Evolutionary conservation across 2,888 invertebrate genomes (phyloP).

Genomic region (Heliconius erato): DNA sequence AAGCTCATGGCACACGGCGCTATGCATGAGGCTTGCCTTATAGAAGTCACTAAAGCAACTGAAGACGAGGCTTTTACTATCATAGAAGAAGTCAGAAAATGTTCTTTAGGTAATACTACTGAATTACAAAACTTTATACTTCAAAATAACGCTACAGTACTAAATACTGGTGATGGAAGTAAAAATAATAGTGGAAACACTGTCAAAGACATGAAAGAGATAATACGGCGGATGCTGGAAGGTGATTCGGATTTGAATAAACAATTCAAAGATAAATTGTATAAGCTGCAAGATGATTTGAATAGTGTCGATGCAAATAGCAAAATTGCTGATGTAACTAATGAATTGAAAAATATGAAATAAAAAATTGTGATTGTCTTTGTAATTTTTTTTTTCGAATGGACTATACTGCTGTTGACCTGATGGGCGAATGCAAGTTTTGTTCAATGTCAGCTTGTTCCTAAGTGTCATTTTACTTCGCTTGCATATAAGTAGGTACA

Average conservation of each 20-base stretch:
- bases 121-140: constrained; percentile 60
- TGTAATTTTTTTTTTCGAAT: background rate
- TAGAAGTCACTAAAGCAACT: constrained; percentile 75
- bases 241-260: constrained; percentile 61
- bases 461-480: too few relatives aligned
- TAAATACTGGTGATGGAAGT: constrained; percentile 58
- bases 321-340: constrained; percentile 50
- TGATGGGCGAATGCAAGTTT: too few relatives aligned
- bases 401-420: too few relatives aligned
- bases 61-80: constrained; percentile 75
- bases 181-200: constrained; percentile 49
- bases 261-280: constrained; percentile 63
- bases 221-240: constrained; percentile 67
- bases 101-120: constrained; percentile 63
- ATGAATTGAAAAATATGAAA: constrained; percentile 41
- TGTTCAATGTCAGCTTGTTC: too few relatives aligned
- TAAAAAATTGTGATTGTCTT: constrained; percentile 3
- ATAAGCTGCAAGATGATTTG: constrained; percentile 61
- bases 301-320: constrained; percentile 57
- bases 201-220: constrained; percentile 62
- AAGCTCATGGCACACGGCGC: constrained; percentile 81
- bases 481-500: too few relatives aligned
- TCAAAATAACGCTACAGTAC: constrained; percentile 74
- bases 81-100: constrained; percentile 62
- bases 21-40: constrained; percentile 83